Evolutionary conservation across 2,888 invertebrate species (phyloP), one percentile per base, ranked within the genome.

Genomic region (Mycalesis mineus): DNA sequence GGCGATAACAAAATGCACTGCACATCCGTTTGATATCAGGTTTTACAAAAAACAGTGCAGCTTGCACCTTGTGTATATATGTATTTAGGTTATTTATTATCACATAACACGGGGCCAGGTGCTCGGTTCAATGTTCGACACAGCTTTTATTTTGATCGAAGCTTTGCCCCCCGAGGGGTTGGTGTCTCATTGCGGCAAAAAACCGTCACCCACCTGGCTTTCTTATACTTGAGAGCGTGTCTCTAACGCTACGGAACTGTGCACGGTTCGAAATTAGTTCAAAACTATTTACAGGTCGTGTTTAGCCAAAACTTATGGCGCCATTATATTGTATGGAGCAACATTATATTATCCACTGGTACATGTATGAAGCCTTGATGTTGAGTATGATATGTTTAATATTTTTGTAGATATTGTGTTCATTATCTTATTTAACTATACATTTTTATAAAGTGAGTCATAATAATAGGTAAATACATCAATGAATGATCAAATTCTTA

Each of bases 101-200:
- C 64, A 68, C 58, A 77, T 69, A 75, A 77, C 77, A 75, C 76
- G 73, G 72, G 64, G 78, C 88, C 88, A 87, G 87, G 84, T 87
- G 87, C 72, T 54, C 70, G 68, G 86, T 86, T 88, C 86, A 85
- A 76, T 75, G 83, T 68, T 77, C 84, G 74, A 68, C 63, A 71
- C 67, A 71, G 73, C 73, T 82, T 82, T 82, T 79, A 75, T 82
- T 84, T 80, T 74, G 73, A 77, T 67, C 70, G 72, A 72, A 75
- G 73, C 73, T 73, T 69, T 68, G 73, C 68, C 70, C 67, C 68
- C 61, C 71, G 75, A 80, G 77, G 74, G 80, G 76, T 74, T 77
- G 66, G 64, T 67, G 60, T 67, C 72, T 73, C 68, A 66, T 64
- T 63, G 61, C 62, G 55, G 67, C 70, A 79, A 78, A 77, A 75